A percentile compares a stretch with the other conserved stretches of the same genome.
Evolutionary conservation across 2,113 vertebrate species (phyloP).

Genomic region (Ginglymostoma cirratum): DNA sequence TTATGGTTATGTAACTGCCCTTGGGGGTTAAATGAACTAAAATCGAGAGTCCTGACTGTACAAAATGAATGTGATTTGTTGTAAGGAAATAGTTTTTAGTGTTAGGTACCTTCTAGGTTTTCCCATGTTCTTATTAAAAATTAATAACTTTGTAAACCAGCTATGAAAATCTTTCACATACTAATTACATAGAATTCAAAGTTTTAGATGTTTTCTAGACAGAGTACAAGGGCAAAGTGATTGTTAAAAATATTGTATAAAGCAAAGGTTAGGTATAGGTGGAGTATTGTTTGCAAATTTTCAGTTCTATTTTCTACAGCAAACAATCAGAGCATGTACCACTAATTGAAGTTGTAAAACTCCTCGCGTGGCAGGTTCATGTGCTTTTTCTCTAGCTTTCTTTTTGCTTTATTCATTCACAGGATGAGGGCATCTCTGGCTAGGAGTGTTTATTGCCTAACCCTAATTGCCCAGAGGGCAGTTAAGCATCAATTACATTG

Average conservation of each 20-base stretch:
- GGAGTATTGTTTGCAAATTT: background rate
- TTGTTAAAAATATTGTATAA: background rate
- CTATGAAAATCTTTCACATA: background rate
- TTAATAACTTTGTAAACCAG: background rate
- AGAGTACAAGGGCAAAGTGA: background rate
- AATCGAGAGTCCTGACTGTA: background rate
- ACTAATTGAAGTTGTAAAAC: background rate
- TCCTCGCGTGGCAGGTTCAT: background rate
- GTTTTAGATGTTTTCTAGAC: background rate
- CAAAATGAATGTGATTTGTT: background rate
- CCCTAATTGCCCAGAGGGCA: too few relatives aligned
- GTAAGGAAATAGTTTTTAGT: background rate
- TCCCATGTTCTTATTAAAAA: background rate
- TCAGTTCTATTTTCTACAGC: too few relatives aligned
- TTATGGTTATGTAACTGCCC: background rate
- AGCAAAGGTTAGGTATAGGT: background rate
- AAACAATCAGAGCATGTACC: too few relatives aligned
- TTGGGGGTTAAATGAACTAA: background rate
- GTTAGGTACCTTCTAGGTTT: background rate
- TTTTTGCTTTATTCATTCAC: too few relatives aligned
- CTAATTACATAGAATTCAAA: background rate
- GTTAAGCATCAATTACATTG: too few relatives aligned
- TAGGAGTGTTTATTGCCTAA: too few relatives aligned
- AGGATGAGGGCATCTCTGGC: too few relatives aligned
- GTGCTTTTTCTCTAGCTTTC: background rate